These are phyloP conservation scores for Xyrichtys novacula DNA, from an alignment of 2,797 vertebrate species.

Conservation along the genomic window DNA sequence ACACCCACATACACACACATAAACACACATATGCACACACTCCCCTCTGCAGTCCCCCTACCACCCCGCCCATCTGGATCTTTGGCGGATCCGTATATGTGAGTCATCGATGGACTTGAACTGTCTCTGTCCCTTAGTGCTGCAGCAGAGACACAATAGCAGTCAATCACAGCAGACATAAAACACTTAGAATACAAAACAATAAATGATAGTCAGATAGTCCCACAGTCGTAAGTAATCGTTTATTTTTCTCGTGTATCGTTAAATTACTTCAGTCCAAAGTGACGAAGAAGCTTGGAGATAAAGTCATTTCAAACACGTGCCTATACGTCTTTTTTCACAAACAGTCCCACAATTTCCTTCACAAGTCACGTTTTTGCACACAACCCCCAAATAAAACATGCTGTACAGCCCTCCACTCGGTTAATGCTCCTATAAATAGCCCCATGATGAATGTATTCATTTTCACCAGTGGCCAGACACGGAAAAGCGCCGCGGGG, in stretches of 20 bases:
- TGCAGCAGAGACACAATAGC: slow-evolving; percentile 60
- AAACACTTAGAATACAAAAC: too few species aligned
- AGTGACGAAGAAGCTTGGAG: not conserved
- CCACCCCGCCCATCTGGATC: slow-evolving; percentile 68
- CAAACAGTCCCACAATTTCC: not conserved
- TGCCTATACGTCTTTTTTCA: not conserved
- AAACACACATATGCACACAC: not conserved
- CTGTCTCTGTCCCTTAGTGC: slow-evolving; percentile 57
- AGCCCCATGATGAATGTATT: slow-evolving; percentile 1
- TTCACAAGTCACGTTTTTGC: not conserved
- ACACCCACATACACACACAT: slow-evolving; percentile 15
- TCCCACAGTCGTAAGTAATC: too few species aligned
- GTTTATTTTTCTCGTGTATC: not conserved
- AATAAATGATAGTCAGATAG: too few species aligned
- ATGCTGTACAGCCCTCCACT: not conserved
- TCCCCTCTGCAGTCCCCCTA: slow-evolving; percentile 65
- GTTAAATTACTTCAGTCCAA: not conserved
- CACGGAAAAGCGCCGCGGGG: not conserved
- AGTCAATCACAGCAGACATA: slow-evolving; percentile 17
- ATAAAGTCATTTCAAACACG: not conserved
- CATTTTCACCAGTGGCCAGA: slow-evolving; percentile 14
- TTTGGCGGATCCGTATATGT: slow-evolving; percentile 69
- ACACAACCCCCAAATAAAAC: not conserved
- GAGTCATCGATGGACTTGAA: slow-evolving; percentile 80
- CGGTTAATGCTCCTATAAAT: slow-evolving; percentile 15